Conservation (phyloP, 2,888 invertebrate species). For the Molorchus minor region DNA sequence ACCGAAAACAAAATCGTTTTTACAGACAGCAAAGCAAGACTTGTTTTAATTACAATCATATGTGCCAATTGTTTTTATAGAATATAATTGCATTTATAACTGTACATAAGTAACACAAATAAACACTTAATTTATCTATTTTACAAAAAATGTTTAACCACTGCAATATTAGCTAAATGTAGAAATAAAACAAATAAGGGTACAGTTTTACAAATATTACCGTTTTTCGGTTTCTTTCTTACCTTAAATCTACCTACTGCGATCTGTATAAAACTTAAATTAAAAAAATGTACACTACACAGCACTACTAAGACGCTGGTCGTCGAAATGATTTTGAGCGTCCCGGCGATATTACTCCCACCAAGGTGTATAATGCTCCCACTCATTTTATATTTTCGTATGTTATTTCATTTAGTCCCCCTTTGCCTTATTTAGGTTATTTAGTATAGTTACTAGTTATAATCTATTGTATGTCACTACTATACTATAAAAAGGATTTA, state of each 20-base stretch:
- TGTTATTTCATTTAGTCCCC: too few relatives aligned
- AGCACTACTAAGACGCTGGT: constrained; percentile 23
- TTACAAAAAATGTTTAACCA: neutral
- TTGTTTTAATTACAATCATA: neutral
- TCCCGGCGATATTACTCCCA: constrained; percentile 29
- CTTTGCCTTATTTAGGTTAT: too few relatives aligned
- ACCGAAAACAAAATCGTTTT: neutral
- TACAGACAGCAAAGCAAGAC: neutral
- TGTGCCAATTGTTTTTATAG: constrained; percentile 39
- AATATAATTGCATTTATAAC: constrained; percentile 36
- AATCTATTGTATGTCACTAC: too few relatives aligned
- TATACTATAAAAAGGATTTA: too few relatives aligned
- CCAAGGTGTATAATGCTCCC: constrained; percentile 25
- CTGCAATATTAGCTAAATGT: neutral
- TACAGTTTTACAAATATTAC: neutral
- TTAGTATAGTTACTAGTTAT: too few relatives aligned
- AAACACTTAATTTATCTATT: too few relatives aligned
- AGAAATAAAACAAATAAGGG: neutral
- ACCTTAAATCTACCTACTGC: constrained; percentile 15
- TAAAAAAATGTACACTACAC: constrained; percentile 27
- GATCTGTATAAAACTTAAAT: constrained; percentile 16
- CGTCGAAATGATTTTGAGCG: constrained; percentile 31
- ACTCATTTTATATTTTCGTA: constrained; percentile 33
- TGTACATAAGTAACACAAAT: neutral
- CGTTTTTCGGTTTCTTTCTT: constrained; percentile 1